phyloP scores from a whole-genome alignment of 2,113 vertebrate genomes.

The Hyperoodon ampullatus region DNA sequence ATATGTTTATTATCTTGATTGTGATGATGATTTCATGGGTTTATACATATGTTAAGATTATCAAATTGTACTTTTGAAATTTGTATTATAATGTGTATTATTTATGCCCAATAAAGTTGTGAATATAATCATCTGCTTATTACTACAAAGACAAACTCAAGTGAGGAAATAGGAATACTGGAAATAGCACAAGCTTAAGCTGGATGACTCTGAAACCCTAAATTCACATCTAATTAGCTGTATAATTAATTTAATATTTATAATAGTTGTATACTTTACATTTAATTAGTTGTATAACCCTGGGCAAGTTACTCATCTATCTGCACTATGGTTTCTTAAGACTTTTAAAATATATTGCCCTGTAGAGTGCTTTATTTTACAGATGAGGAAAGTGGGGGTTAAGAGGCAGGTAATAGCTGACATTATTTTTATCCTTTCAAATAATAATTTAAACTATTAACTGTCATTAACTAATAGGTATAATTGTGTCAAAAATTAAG shows the following conservation, averaged over 20 bases:
- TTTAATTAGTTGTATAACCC: background rate
- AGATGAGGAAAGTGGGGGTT: background rate
- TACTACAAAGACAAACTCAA: background rate
- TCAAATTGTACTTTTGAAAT: background rate
- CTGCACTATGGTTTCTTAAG: background rate
- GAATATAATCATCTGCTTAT: background rate
- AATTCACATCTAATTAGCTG: background rate
- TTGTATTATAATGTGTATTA: background rate
- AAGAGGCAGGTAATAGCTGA: background rate
- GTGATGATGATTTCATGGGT: background rate
- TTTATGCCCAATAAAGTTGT: background rate
- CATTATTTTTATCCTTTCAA: background rate
- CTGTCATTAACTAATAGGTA: background rate
- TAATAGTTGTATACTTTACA: background rate
- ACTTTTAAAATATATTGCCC: background rate
- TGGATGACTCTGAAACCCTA: background rate
- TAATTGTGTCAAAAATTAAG: background rate
- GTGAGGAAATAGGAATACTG: background rate
- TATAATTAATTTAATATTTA: background rate
- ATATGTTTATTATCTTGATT: background rate
- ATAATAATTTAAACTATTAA: constrained; percentile 3
- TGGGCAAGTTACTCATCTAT: background rate
- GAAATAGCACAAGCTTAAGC: background rate
- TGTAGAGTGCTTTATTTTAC: background rate
- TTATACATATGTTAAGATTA: background rate